Percentiles rank a stretch among this genome's conserved stretches.
phyloP scores from a whole-genome alignment of 2,797 vertebrate genomes.

The Sternarchorhynchus goeldii region DNA sequence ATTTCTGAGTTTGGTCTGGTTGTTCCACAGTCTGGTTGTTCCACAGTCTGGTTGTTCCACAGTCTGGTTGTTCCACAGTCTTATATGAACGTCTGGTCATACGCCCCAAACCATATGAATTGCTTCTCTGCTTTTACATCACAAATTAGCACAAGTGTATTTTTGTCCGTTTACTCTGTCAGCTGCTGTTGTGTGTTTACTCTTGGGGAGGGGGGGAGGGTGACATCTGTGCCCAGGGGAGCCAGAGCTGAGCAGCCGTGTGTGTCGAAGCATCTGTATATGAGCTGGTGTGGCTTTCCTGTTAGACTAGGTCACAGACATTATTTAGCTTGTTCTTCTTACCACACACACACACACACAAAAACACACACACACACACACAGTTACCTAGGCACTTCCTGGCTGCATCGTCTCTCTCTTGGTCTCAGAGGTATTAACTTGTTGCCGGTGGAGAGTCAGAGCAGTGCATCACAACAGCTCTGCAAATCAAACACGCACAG shows the following conservation, averaged over 20 bases:
- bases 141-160: not conserved
- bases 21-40: not conserved
- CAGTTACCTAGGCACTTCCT: not conserved
- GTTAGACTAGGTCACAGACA: not conserved
- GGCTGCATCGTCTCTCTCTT: not conserved
- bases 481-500: constrained; percentile 70
- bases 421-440: constrained; percentile 59
- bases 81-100: not conserved
- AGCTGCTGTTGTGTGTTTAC: too few relatives aligned
- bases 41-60: not conserved
- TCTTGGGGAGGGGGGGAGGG: too few relatives aligned
- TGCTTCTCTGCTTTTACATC: not conserved
- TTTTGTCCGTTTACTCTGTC: not conserved
- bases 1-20: not conserved
- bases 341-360: constrained; percentile 21
- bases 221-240: too few relatives aligned
- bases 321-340: constrained; percentile 8
- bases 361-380: constrained; percentile 23
- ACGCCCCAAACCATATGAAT: not conserved
- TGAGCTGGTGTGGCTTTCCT: not conserved
- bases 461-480: constrained; percentile 69
- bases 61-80: too few relatives aligned
- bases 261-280: not conserved
- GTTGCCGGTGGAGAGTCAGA: constrained; percentile 60
- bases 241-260: too few relatives aligned